Base-by-base conservation (phyloP, 2,113 vertebrate species). In the Pteruthius melanotis region DNA sequence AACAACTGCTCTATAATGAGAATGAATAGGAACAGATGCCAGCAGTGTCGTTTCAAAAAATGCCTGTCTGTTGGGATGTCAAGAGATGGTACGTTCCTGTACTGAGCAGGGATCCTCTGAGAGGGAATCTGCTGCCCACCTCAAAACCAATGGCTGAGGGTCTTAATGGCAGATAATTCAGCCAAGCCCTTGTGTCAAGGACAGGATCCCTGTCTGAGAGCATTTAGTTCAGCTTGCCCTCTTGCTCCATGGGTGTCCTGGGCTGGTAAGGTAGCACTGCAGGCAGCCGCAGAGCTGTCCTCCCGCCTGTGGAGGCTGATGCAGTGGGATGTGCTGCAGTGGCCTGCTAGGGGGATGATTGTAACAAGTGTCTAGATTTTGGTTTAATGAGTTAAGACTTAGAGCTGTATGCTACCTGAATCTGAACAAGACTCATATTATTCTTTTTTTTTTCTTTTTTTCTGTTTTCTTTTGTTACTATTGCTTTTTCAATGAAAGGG, bases 21-120 rank as follows among this genome's bases (percentile, higher is more conserved):
- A 93, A 99, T 99, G 97, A 99, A 99, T 93, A 98, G 99, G 87
- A 99, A 99, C 97, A 98, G 99, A 89, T 99, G 99, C 96, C 99
- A 99, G 98, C 99, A 99, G 97, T 99, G 99, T 96, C 98, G 99
- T 66, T 99, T 99, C 97, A 99, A 99, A 98, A 99, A 99, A 98
- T 99, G 99, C 97, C 97, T 99, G 83, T 98, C 98, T 28, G 99
- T 99, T 37, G 99, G 99, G 74, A 99, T 99, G 99, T 99, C 99
- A 9, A 98, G 99, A 98, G 99, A 99, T 52, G 99, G 99, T 99
- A 98, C 68, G 99, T 98, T 81, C 80, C 81, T 60, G 7, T 85
- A 21, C 70, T 50, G 92, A 78, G 78, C 70, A 45, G 52, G 14
- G 53, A 19, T 74, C 56, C 83, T 80, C 61, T 90, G 65, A 74